Evolutionary conservation across 1,140 invertebrate species (phyloP).

Genomic region (Saccostrea echinata): DNA sequence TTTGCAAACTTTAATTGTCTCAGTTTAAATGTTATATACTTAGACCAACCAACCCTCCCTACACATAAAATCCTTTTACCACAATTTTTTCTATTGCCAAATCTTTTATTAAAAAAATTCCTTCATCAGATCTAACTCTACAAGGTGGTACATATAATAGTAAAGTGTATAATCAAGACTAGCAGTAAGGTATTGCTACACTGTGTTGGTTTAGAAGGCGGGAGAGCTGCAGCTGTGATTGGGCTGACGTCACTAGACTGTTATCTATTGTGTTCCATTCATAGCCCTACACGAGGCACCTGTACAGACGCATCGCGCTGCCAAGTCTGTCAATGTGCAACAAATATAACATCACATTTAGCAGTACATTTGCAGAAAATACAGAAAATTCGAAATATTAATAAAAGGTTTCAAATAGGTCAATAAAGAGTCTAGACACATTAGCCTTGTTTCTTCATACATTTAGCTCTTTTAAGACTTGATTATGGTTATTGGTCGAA

Average conservation of each 20-base stretch:
- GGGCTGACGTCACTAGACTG: constrained; percentile 15
- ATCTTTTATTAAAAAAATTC: too few relatives aligned
- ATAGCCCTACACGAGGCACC: neutral
- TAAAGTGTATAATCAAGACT: neutral
- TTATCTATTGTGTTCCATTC: constrained; percentile 27
- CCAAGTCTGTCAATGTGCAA: neutral
- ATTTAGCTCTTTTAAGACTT: neutral
- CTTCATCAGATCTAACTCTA: neutral
- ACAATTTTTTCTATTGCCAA: too few relatives aligned
- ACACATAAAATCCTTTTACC: too few relatives aligned
- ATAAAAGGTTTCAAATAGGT: too few relatives aligned
- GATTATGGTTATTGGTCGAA: neutral
- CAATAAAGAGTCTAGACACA: neutral
- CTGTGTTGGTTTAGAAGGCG: neutral
- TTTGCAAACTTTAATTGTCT: too few relatives aligned
- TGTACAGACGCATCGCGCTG: neutral
- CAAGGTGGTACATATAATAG: neutral
- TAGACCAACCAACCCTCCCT: too few relatives aligned
- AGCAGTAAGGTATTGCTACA: neutral
- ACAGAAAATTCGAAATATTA: too few relatives aligned
- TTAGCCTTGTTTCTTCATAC: neutral
- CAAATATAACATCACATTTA: neutral
- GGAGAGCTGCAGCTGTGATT: neutral
- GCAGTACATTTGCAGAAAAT: neutral
- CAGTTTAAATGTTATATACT: too few relatives aligned